Base-by-base conservation (phyloP, 1,140 invertebrate species). In the Drosophila trapezifrons region DNA sequence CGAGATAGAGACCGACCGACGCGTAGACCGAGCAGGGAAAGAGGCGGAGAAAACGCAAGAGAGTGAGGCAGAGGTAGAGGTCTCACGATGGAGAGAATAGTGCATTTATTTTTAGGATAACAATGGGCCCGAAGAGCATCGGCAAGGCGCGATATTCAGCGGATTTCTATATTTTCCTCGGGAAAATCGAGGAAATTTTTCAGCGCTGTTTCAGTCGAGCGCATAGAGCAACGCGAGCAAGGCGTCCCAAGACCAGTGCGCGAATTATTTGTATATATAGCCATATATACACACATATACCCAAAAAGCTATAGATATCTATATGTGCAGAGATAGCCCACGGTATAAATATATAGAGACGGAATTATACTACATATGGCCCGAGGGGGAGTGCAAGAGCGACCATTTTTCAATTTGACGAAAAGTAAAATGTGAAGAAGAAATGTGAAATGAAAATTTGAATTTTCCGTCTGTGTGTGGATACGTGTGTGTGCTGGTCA, bases 41-140 rank as follows among this genome's bases (percentile, higher is more conserved):
- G n/a, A 38, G 40, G 63, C 13, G 25, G 55, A 73, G 63, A 43
- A 37, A 47, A 15, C 10, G 22, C 37, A 59, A 80, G 71, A 67
- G 46, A 62, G 40, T 27, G 32, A 20, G 32, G 32, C 2, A 37
- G n/a, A 29, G 47, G 46, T 3, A 51, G n/a, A 49, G 47, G 25
- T 52, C 49, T 52, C 12, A 18, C 47, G 47, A 5, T 42, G 38
- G 35, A 37, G 62, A 58, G 55, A 43, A 69, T 46, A 78, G 60
- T 55, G 47, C 40, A 65, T 90, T 89, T 87, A 89, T 87, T 87
- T 87, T 89, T 87, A 89, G 83, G 83, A 87, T 83, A 87, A 87
- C 83, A 87, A 87, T 87, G 84, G 80, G 47, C 63, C 59, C 81
- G 46, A 87, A 56, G 72, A 75, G 78, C 49, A 62, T 56, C 49